Base-by-base conservation (phyloP, 1,140 invertebrate genomes). In the Dendroctonus ponderosae region DNA sequence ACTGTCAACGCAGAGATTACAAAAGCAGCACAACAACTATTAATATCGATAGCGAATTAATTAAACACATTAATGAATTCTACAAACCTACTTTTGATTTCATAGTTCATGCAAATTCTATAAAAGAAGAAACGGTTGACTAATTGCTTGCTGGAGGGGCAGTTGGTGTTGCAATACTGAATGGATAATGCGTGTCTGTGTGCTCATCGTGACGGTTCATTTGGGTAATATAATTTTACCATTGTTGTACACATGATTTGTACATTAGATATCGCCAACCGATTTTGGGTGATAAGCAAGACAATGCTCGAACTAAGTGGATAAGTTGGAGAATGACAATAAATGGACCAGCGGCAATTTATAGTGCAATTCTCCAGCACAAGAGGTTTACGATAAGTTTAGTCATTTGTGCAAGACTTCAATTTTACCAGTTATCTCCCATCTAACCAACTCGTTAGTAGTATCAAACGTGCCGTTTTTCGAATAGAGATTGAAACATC, bases 1-100 rank as follows among this genome's bases (percentile, higher is more conserved):
- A 26, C 26, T 26, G 26, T 26, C 26, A 26, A 26, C 26, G 3
- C 26, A 26, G 26, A 26, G 1, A 46, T 66, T 66, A 46, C 64
- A 59, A 59, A 56, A 60, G 54, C 43, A 14, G 39, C 26, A 48
- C 49, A 49, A 52, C 41, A n/a, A 49, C 60, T 64, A 53, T 57
- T 56, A 56, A 57, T 57, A 50, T 52, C 51, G 52, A 68, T 63
- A 67, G 38, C 44, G 60, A 66, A 69, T 69, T 70, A 71, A 70
- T 70, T 66, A 53, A 67, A 66, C 62, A 53, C 70, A 68, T 72
- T 62, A 71, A 70, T 69, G 49, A 62, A 71, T 71, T 66, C 66
- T 40, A 71, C 58, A 64, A 72, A 72, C 67, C 67, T 67, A 72
- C 67, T 72, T 71, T 71, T 67, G 68, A 66, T 70, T 71, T 70